Base-by-base conservation (phyloP, 2,888 invertebrate genomes). In the Drosophila austrosaltans region DNA sequence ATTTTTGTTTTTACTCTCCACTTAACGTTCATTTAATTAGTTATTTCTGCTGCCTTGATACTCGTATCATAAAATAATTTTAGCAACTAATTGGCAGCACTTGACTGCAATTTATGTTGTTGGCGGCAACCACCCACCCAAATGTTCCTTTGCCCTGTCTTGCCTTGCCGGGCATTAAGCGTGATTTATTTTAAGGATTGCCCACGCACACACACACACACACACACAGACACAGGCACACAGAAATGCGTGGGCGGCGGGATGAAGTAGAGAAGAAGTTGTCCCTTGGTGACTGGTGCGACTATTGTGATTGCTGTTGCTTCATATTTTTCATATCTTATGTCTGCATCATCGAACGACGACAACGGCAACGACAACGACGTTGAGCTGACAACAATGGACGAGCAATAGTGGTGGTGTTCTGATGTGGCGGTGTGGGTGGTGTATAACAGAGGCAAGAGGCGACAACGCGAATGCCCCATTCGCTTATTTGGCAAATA, bases 251-350 rank as follows among this genome's bases (percentile, higher is more conserved):
- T 28, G 20, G n/a, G 39, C 20, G 8, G 36, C 25, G 42, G 67
- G 56, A 8, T 25, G 62, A 36, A 36, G 36, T 36, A 36, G 28
- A 16, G 44, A n/a, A 53, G 60, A 75, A 69, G 65, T 63, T 82
- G 70, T 85, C 82, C 77, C 77, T 82, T 68, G 79, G 63, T 69
- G 59, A 64, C 69, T 71, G 65, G 63, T 66, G 77, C 65, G 73
- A 79, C 79, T 77, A 79, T 85, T 87, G 82, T 87, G 69, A 78
- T 82, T 85, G 79, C 71, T 87, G 86, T 80, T 80, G 88, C 83
- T 73, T 83, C 82, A 85, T 83, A 86, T 86, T 85, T 88, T 79
- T 88, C 87, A 83, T 85, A 85, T 85, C 84, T 85, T 83, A 75
- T 83, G 89, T 85, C 87, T 88, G 84, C 89, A 85, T 88, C 89